Evolutionary conservation across 2,113 vertebrate genomes (phyloP).

Genomic region (Talpa occidentalis): DNA sequence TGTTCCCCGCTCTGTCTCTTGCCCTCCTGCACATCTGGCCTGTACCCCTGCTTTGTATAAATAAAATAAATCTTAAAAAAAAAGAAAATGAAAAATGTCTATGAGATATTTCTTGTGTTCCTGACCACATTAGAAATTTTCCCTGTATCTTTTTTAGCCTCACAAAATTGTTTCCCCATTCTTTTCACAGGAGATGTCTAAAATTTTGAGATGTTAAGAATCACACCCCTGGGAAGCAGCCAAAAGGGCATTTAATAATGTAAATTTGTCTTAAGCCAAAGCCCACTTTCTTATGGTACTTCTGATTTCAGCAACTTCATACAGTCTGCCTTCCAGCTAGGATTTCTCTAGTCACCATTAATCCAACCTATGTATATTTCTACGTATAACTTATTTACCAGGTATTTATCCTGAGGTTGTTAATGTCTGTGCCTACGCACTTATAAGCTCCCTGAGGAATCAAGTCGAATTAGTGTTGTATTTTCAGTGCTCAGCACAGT

Average conservation of each 20-base stretch:
- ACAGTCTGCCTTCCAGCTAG: neutral
- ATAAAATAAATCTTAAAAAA: too few relatives aligned
- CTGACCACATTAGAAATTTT: neutral
- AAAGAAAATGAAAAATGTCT: neutral
- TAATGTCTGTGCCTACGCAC: neutral
- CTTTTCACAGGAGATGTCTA: neutral
- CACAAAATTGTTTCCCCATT: neutral
- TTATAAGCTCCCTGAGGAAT: neutral
- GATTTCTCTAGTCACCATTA: neutral
- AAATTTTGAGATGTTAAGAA: neutral
- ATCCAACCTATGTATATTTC: neutral
- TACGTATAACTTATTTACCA: neutral
- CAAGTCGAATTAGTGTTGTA: neutral
- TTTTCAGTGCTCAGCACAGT: neutral
- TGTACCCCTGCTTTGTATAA: too few relatives aligned
- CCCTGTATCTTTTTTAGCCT: neutral
- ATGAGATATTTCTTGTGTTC: neutral
- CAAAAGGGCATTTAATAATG: neutral
- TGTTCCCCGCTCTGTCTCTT: too few relatives aligned
- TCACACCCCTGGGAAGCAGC: neutral
- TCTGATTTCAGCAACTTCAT: neutral
- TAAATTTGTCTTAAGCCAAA: neutral
- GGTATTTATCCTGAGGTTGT: neutral
- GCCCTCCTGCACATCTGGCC: too few relatives aligned
- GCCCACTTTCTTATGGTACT: neutral